phyloP scores from a whole-genome alignment of 2,113 vertebrate species.

The Cephalopterus ornatus region DNA sequence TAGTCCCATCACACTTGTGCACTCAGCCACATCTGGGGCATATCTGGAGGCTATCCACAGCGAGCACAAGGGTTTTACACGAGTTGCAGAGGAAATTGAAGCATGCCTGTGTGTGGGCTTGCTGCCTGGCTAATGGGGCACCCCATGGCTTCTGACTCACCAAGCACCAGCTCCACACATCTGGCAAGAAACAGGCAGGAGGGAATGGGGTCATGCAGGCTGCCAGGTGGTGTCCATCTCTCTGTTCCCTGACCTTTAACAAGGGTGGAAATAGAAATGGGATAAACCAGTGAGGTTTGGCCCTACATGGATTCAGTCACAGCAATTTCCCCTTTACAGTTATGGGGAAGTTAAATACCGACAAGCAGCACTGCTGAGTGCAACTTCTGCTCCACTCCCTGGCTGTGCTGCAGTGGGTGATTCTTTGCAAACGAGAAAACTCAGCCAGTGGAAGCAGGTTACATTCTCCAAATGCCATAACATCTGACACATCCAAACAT shows the following conservation, averaged over 20 bases:
- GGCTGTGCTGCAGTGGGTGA: not conserved
- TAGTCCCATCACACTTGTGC: not conserved
- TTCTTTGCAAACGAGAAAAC: not conserved
- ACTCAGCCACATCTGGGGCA: not conserved
- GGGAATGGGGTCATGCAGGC: not conserved
- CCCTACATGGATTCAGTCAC: not conserved
- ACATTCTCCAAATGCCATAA: not conserved
- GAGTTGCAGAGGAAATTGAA: not conserved
- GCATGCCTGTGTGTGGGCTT: not conserved
- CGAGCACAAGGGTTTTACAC: not conserved
- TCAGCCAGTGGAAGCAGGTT: not conserved
- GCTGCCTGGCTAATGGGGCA: not conserved
- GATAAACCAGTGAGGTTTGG: not conserved
- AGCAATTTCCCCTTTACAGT: not conserved
- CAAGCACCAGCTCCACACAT: rapidly evolving
- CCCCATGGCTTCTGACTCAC: not conserved
- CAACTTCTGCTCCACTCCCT: not conserved
- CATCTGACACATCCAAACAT: not conserved
- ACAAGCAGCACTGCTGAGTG: not conserved
- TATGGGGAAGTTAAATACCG: not conserved
- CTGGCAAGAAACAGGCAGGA: not conserved
- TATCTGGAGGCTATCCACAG: not conserved
- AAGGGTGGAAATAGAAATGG: not conserved
- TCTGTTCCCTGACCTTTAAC: not conserved
- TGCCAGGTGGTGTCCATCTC: rapidly evolving